These are phyloP conservation scores for Drosophila saltans DNA, from an alignment of 1,140 invertebrate species.

Conservation along the genomic window DNA sequence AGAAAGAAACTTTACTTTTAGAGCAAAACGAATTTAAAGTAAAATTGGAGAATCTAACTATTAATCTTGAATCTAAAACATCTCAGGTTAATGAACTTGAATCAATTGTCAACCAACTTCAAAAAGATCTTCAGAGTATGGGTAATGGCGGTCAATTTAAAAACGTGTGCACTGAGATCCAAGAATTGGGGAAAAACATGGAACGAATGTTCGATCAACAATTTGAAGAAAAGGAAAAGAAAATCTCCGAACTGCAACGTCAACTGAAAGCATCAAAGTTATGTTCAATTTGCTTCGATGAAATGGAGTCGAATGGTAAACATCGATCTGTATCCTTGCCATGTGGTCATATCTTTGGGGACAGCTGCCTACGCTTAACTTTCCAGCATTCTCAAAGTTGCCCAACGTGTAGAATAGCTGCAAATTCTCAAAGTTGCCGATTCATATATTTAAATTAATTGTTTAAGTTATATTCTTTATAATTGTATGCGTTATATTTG, in stretches of 20 bases:
- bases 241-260: background rate
- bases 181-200: constrained; percentile 14
- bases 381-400: background rate
- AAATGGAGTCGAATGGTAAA: background rate
- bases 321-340: constrained; percentile 9
- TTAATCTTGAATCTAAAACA: background rate
- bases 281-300: constrained; percentile 5
- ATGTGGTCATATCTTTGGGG: constrained; percentile 9
- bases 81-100: background rate
- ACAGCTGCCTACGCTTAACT: background rate
- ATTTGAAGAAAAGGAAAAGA: background rate
- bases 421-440: background rate
- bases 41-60: background rate
- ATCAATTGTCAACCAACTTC: background rate
- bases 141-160: background rate
- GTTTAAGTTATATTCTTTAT: background rate
- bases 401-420: background rate
- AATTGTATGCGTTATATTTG: background rate
- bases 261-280: background rate
- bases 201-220: background rate
- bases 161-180: background rate
- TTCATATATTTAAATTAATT: constrained; percentile 8
- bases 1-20: no score
- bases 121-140: background rate
- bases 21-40: background rate